Conservation (phyloP, 2,113 vertebrate species). For the Guaruba guarouba region DNA sequence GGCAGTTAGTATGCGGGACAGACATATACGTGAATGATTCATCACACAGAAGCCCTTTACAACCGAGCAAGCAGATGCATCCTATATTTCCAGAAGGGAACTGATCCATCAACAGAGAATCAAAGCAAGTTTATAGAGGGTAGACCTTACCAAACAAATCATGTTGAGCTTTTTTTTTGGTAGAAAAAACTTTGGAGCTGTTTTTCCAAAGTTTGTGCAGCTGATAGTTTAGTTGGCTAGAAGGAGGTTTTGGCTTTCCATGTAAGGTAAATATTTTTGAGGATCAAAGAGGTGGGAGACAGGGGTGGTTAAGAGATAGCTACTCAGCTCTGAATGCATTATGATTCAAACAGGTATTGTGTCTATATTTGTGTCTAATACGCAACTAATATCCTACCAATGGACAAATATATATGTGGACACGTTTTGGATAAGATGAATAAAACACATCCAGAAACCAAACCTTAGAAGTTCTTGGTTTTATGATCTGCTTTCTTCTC, state of each 20-base stretch:
- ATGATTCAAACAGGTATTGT: neutral
- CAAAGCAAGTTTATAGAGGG: neutral
- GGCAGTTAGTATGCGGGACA: neutral
- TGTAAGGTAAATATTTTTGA: slow-evolving; percentile 22
- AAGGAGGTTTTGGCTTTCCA: slow-evolving; percentile 24
- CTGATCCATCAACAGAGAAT: neutral
- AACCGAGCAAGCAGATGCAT: neutral
- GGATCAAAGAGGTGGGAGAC: slow-evolving; percentile 4
- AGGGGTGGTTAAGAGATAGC: neutral
- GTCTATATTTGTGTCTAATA: neutral
- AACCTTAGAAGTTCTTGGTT: neutral
- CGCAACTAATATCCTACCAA: neutral
- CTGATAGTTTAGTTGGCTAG: neutral
- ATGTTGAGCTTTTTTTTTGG: neutral
- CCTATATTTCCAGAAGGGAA: neutral
- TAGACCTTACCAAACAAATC: neutral
- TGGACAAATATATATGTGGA: rapidly evolving
- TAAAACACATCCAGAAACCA: neutral
- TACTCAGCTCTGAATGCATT: neutral
- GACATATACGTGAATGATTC: neutral
- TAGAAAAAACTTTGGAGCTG: neutral
- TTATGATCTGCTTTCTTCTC: neutral
- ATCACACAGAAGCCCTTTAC: neutral
- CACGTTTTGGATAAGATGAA: neutral
- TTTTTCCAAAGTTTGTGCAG: slow-evolving; percentile 34